These are phyloP conservation scores for Bambusicola thoracicus DNA, from an alignment of 2,113 vertebrate genomes.

Conservation along the genomic window DNA sequence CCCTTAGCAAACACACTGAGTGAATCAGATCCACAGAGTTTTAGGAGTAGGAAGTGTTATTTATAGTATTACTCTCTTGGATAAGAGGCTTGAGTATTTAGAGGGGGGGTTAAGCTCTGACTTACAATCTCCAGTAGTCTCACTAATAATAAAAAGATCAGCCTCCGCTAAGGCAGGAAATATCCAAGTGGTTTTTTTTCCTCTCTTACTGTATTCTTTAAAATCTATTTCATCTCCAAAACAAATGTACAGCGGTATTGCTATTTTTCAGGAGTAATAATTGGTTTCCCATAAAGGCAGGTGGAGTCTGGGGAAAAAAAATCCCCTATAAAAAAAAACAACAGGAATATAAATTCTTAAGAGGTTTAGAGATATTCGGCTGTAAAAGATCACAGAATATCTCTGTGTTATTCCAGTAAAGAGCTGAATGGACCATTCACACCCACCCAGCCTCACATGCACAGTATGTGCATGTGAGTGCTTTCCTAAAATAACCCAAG, in stretches of 20 bases:
- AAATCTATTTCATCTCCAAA: constrained; percentile 13
- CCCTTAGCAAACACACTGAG: neutral
- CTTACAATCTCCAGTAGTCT: neutral
- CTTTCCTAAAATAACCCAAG: constrained; percentile 42
- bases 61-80: neutral
- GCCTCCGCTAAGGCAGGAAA: neutral
- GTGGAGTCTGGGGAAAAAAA: neutral
- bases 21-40: neutral
- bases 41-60: neutral
- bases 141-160: neutral
- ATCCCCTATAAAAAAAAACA: neutral
- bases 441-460: neutral
- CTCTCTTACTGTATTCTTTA: neutral
- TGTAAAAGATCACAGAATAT: neutral
- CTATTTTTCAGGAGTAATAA: constrained; percentile 20
- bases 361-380: neutral
- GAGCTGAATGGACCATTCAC: rapidly evolving
- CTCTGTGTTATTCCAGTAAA: neutral
- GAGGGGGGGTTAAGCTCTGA: neutral
- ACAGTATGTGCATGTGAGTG: neutral
- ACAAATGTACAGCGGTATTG: neutral
- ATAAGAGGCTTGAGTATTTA: neutral
- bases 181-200: neutral
- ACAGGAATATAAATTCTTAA: constrained; percentile 13
- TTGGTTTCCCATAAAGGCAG: neutral